Evolutionary conservation across 1,140 invertebrate genomes (phyloP), one percentile per base, ranked within the genome.

Genomic region (Drosophila lowei): DNA sequence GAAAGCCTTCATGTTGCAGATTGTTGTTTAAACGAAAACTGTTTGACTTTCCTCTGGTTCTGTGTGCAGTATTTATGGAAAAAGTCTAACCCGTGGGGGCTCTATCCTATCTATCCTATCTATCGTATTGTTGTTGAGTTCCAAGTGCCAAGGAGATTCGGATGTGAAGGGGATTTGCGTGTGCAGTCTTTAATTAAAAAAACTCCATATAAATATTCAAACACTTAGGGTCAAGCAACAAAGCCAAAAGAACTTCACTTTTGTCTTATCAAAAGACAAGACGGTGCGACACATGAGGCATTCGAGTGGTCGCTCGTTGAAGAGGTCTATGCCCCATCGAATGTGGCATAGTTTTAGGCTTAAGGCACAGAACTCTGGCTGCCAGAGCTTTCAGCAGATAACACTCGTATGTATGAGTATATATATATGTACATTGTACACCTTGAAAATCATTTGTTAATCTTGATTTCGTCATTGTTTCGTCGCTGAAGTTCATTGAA

Each of bases 401-500:
- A 66, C 23, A 3, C 23, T 34, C 21, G 41, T 34, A 9, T 8
- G 7, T 8, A 30, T 3, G 7, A 3, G 8, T 30, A 3, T 48
- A 66, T 65, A 42, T 34, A 8, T 9, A 34, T 30, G 3, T 3
- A 9, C 3, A 13, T 13, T 4, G 34, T 38, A 42, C 13, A 23
- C 63, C 65, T 68, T 56, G 65, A 57, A 54, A n/a, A 50, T 21
- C 38, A 41, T 25, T 55, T 72, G 43, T 21, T 54, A 70, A 18
- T 34, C 21, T 16, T 25, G 38, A 38, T 72, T 61, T 72, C 70
- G 70, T 73, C 59, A 73, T 73, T 56, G 70, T 47, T 55, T 30
- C 18, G 46, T 16, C n/a, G 49, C 21, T 23, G 43, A 52, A 44
- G 80, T 85, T 85, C 80, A 85, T 86, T 86, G 80, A 74, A 86